Evolutionary conservation across 2,797 vertebrate genomes (phyloP), one percentile per base, ranked within the genome.

Genomic region (Gouania willdenowi): DNA sequence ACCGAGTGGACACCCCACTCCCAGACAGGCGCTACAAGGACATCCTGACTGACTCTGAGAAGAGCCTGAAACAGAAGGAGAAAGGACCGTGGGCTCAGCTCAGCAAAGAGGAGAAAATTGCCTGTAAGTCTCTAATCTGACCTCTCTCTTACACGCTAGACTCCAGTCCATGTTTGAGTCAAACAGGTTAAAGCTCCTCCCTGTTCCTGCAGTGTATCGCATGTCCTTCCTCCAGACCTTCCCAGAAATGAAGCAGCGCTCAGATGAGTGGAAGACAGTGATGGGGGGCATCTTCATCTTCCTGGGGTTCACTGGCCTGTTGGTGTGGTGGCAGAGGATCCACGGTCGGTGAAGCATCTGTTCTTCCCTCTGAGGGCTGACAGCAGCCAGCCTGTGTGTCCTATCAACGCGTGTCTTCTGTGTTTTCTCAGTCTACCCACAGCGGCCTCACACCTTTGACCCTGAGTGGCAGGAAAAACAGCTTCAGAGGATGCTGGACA

Each of bases 61-160:
- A 42, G 51, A 85, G 77, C 12, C 85, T 94, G 63, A 94, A 93
- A 51, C 82, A 92, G 68, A 94, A 93, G 55, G 92, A 95, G 72
- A 89, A 88, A 25, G 91, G 91, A 3, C 80, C 90, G 20, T 94
- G 93, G 93, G 57, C 43, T 30, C 71, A 87, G 56, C 87, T 95
- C 46, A 87, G 76, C 41, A 77, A 78, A 0, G 91, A 90, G 10
- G 93, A 95, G 72, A 92, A 93, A 72, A 59, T 93, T 11, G 89
- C 89, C 66, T 32, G 93, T 94, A 82, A 19, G 71, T 35, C 3
- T 3, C 7, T 3, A 11, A 8, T 12, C 20, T 21, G 2, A 2
- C 6, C 0, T 14, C 8, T n/a, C 10, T 6, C 6, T 6, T 4
- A 4, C 20, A 21, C 20, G 6, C 2, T 21, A 21, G 3, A 21